A percentile compares a stretch with the other conserved stretches of the same genome.
phyloP scores from a whole-genome alignment of 1,140 invertebrate genomes.

The Drosophila lacertosa region DNA sequence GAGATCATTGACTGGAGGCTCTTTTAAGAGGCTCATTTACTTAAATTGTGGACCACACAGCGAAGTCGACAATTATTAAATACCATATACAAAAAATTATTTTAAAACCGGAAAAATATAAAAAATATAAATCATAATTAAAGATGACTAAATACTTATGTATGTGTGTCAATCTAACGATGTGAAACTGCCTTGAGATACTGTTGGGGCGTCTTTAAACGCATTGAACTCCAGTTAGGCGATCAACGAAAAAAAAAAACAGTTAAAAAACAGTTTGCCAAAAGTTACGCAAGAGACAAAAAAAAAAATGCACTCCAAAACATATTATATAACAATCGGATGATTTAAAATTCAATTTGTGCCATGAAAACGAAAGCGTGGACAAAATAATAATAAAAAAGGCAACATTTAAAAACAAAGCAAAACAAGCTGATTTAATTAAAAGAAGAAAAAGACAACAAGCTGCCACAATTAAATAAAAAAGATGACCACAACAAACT shows the following conservation, averaged over 20 bases:
- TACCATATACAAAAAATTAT: slow-evolving; percentile 12
- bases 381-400: background rate
- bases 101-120: slow-evolving; percentile 14
- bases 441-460: too few species aligned
- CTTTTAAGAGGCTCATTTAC: slow-evolving; percentile 49
- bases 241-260: slow-evolving; percentile 10
- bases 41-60: slow-evolving; percentile 59
- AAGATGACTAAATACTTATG: background rate
- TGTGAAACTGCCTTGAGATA: slow-evolving; percentile 24
- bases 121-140: background rate
- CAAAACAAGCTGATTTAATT: background rate
- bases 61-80: slow-evolving; percentile 10
- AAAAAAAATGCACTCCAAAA: slow-evolving; percentile 10
- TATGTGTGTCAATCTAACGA: slow-evolving; percentile 20
- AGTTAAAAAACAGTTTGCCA: slow-evolving; percentile 18
- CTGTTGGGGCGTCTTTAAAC: slow-evolving; percentile 30
- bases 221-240: slow-evolving; percentile 19
- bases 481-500: slow-evolving; percentile 37
- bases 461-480: slow-evolving; percentile 40
- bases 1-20: slow-evolving; percentile 37
- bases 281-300: slow-evolving; percentile 12
- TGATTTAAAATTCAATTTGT: slow-evolving; percentile 60
- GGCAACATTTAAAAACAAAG: background rate
- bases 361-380: slow-evolving; percentile 63
- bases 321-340: slow-evolving; percentile 35